Conservation (phyloP, 2,113 vertebrate genomes). For the Brevimyrus niger region DNA sequence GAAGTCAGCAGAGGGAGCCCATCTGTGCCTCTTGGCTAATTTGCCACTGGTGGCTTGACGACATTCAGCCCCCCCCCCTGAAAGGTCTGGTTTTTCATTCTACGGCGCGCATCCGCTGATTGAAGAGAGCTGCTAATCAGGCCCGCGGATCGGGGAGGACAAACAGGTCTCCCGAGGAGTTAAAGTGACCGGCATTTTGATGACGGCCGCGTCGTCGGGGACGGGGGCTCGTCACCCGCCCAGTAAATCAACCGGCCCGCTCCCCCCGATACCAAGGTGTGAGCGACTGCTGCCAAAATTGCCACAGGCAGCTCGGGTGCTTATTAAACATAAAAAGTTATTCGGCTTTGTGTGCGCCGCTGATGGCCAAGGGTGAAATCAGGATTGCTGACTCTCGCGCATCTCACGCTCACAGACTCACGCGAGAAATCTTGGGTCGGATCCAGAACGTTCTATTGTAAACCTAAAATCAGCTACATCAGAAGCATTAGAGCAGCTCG, state of each 20-base stretch:
- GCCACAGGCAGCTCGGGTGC: not conserved
- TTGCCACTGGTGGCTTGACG: not conserved
- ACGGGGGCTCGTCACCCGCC: not conserved
- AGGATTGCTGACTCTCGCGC: not conserved
- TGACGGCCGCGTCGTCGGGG: not conserved
- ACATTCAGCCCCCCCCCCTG: not conserved
- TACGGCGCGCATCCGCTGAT: not conserved
- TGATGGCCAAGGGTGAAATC: not conserved
- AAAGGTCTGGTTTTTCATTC: not conserved
- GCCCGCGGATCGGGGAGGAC: not conserved
- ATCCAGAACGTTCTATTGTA: not conserved
- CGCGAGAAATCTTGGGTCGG: not conserved
- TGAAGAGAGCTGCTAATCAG: not conserved
- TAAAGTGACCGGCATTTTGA: not conserved
- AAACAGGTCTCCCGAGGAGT: not conserved
- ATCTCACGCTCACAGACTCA: not conserved
- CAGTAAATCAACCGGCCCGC: not conserved
- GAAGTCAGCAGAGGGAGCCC: not conserved
- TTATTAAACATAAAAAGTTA: not conserved
- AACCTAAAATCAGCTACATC: not conserved
- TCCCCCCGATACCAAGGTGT: not conserved
- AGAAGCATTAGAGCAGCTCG: not conserved
- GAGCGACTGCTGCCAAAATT: not conserved
- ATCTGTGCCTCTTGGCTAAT: not conserved
- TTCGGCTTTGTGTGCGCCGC: not conserved